phyloP scores from a whole-genome alignment of 2,888 invertebrate species.

The Torymus texanus region DNA sequence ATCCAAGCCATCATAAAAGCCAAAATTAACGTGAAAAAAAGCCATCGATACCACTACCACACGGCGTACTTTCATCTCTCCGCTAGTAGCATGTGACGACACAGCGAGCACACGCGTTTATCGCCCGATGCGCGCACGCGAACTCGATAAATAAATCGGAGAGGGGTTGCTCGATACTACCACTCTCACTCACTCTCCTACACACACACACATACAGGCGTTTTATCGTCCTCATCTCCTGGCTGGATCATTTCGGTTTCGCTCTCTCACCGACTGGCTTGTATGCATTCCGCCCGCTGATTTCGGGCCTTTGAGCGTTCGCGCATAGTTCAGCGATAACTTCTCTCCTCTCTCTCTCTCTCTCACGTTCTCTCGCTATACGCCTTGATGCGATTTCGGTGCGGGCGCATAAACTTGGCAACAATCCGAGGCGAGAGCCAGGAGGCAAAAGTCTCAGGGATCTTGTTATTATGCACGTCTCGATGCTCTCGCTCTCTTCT shows the following conservation, averaged over 20 bases:
- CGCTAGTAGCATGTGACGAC: too few species aligned
- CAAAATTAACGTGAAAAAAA: too few species aligned
- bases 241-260: background rate
- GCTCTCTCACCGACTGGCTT: conserved; percentile 5
- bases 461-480: conserved; percentile 53
- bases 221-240: conserved; percentile 8
- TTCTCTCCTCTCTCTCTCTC: conserved; percentile 22
- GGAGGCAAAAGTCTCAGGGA: conserved; percentile 26
- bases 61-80: too few species aligned
- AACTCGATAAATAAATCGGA: too few species aligned
- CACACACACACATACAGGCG: too few species aligned
- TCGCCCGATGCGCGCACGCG: too few species aligned
- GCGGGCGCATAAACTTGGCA: conserved; percentile 47
- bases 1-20: too few species aligned
- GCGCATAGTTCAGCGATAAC: conserved; percentile 53
- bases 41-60: too few species aligned
- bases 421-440: conserved; percentile 38
- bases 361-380: too few species aligned
- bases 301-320: conserved; percentile 41
- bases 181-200: too few species aligned
- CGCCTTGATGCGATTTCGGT: conserved; percentile 21
- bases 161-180: too few species aligned
- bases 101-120: too few species aligned
- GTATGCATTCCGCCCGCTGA: conserved; percentile 37
- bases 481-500: conserved; percentile 32